phyloP scores from a whole-genome alignment of 2,797 vertebrate genomes.

The Enteromius radiatus region DNA sequence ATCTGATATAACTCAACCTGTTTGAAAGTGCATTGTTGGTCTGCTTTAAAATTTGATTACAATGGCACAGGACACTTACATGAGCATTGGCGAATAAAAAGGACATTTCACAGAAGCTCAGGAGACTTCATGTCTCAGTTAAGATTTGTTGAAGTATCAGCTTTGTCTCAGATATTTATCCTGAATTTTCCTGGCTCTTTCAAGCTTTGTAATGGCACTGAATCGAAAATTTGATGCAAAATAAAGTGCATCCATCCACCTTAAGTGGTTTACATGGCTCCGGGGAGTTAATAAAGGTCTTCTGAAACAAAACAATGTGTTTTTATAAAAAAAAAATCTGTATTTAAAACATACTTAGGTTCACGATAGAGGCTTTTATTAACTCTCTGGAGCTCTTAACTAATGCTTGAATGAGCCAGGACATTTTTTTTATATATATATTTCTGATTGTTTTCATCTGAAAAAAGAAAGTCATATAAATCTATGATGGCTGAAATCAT shows the following conservation, averaged over 20 bases:
- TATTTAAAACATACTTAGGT: background rate
- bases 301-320: background rate
- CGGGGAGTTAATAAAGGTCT: background rate
- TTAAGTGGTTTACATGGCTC: background rate
- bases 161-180: background rate
- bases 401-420: background rate
- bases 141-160: background rate
- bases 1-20: slow-evolving; percentile 32
- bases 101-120: background rate
- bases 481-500: background rate
- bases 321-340: too few relatives aligned
- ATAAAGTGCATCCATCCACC: background rate
- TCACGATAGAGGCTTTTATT: background rate
- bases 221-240: background rate
- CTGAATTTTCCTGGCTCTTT: background rate
- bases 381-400: background rate
- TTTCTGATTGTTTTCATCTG: background rate
- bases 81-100: background rate
- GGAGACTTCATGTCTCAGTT: background rate
- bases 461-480: background rate
- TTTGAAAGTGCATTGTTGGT: slow-evolving; percentile 23
- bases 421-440: background rate
- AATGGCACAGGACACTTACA: background rate
- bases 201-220: background rate
- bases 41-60: slow-evolving; percentile 31